Percentiles rank a stretch among this genome's conserved stretches.
These are phyloP conservation scores for Ctena decussata DNA, from an alignment of 2,888 invertebrate genomes.

Conservation along the genomic window DNA sequence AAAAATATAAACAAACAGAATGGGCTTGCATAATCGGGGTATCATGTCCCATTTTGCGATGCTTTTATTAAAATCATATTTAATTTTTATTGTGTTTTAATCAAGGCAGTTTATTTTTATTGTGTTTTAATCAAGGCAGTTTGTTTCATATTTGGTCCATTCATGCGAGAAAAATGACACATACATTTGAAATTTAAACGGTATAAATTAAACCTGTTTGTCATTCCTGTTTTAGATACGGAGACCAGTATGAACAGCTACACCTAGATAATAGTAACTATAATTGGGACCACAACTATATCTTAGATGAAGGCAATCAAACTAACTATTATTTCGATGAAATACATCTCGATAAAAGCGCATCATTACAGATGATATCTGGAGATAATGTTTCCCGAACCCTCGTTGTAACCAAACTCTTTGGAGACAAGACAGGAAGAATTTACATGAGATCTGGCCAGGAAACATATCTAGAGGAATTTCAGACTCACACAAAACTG, in stretches of 20 bases:
- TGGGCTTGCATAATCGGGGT: too few species aligned
- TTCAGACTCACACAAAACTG: slow-evolving; percentile 66
- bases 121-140: too few species aligned
- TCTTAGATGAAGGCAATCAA: slow-evolving; percentile 65
- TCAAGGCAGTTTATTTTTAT: too few species aligned
- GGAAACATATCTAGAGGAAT: slow-evolving; percentile 67
- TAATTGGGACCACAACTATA: slow-evolving; percentile 76
- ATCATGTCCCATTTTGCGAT: too few species aligned
- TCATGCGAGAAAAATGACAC: too few species aligned
- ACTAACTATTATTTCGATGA: slow-evolving; percentile 72
- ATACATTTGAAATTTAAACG: too few species aligned
- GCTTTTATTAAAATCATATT: too few species aligned
- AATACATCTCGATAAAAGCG: slow-evolving; percentile 69
- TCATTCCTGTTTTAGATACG: slow-evolving; percentile 33
- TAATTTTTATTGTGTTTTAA: too few species aligned
- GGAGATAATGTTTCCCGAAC: slow-evolving; percentile 52
- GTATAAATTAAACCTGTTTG: too few species aligned
- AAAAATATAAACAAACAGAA: too few species aligned
- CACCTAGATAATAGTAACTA: slow-evolving; percentile 70
- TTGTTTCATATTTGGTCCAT: too few species aligned
- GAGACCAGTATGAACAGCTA: slow-evolving; percentile 68
- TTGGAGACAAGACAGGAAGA: slow-evolving; percentile 76
- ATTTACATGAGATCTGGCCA: slow-evolving; percentile 66
- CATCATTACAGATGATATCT: slow-evolving; percentile 70
- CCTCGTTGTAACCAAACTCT: slow-evolving; percentile 60